A percentile compares a stretch with the other conserved stretches of the same genome.
phyloP scores from a whole-genome alignment of 2,113 vertebrate species.

The Oenanthe melanoleuca region DNA sequence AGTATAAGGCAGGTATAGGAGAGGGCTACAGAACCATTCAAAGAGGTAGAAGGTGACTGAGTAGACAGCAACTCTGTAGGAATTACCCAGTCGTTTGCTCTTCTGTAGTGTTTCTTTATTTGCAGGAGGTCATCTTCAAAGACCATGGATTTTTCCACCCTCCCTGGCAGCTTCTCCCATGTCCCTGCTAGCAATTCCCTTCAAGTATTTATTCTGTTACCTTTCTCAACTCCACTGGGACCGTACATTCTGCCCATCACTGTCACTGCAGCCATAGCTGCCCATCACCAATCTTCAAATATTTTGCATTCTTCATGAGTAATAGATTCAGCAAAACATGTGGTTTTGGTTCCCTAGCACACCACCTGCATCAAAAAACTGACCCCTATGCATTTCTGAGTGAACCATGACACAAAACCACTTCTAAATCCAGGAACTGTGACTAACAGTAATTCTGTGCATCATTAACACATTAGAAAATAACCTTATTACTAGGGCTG shows the following conservation, averaged over 20 bases:
- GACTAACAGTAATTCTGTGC: neutral
- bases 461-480: neutral
- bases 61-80: neutral
- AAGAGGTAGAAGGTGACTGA: neutral
- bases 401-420: neutral
- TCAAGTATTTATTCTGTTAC: neutral
- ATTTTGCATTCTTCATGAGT: neutral
- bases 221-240: neutral
- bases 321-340: neutral
- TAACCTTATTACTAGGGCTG: neutral
- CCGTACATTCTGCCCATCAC: neutral
- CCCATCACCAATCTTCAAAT: neutral
- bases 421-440: neutral
- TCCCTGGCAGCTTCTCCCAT: neutral
- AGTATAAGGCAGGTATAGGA: neutral
- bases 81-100: fast-evolving
- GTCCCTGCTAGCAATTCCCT: neutral
- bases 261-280: neutral
- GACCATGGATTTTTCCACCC: neutral
- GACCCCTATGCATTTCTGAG: neutral
- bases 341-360: neutral
- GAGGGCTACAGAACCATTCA: neutral
- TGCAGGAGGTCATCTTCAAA: neutral
- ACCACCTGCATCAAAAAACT: neutral
- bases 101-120: neutral